These are phyloP conservation scores for Apis florea DNA, from an alignment of 1,140 invertebrate species.

Conservation along the genomic window DNA sequence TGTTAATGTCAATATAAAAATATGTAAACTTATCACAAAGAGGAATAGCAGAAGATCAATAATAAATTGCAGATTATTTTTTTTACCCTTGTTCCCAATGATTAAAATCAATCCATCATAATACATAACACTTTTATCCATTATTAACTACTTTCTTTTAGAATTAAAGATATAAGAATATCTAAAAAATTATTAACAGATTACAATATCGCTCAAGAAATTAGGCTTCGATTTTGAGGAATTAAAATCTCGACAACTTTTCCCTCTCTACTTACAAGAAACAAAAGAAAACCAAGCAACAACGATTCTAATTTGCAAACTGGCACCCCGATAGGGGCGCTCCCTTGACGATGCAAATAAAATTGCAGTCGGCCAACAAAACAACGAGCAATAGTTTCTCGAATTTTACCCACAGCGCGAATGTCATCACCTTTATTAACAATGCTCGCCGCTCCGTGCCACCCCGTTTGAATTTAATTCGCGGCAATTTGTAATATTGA, in stretches of 20 bases:
- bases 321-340: background rate
- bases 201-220: too few relatives aligned
- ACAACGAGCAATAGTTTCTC: background rate
- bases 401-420: background rate
- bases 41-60: too few relatives aligned
- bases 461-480: slow-evolving; percentile 38
- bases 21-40: background rate
- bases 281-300: background rate
- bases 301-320: slow-evolving; percentile 18
- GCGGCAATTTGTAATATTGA: slow-evolving; percentile 50
- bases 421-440: slow-evolving; percentile 22
- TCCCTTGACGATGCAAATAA: slow-evolving; percentile 11
- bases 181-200: too few relatives aligned
- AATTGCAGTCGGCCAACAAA: background rate
- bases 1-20: background rate
- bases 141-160: too few relatives aligned
- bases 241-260: background rate
- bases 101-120: too few relatives aligned
- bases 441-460: background rate
- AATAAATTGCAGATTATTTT: background rate
- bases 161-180: too few relatives aligned
- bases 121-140: too few relatives aligned
- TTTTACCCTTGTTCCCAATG: too few relatives aligned
- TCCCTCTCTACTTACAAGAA: background rate
- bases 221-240: too few relatives aligned